Conservation (phyloP, 2,888 invertebrate species). For the Nebria salina region DNA sequence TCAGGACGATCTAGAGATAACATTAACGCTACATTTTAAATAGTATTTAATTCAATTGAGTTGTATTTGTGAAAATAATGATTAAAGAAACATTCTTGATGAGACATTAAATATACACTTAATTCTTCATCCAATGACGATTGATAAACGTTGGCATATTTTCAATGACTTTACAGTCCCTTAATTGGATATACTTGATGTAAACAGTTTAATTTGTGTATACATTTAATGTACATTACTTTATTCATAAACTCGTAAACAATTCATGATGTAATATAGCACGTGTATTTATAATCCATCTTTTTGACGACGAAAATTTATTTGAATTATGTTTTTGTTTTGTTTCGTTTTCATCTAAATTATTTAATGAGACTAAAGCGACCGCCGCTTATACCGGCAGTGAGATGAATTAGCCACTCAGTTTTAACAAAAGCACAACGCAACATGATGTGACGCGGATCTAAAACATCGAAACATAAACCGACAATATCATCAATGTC, state of each 20-base stretch:
- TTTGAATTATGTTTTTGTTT: slow-evolving; percentile 17
- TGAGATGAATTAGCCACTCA: slow-evolving; percentile 38
- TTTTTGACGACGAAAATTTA: slow-evolving; percentile 31
- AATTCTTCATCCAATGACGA: no score
- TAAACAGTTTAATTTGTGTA: no score
- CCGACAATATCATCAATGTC: slow-evolving; percentile 17
- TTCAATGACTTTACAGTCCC: no score
- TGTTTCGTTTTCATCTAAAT: slow-evolving; percentile 32
- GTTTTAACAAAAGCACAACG: slow-evolving; percentile 38
- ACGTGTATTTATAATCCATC: slow-evolving; percentile 31
- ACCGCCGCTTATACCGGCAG: slow-evolving; percentile 30
- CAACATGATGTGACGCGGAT: slow-evolving; percentile 31
- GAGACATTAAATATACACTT: no score
- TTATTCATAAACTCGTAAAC: background rate
- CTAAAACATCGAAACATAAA: slow-evolving; percentile 21
- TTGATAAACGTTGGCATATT: no score
- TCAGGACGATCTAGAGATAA: no score
- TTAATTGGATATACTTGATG: no score
- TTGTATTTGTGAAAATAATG: no score
- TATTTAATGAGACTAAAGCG: slow-evolving; percentile 25
- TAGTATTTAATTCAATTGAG: no score
- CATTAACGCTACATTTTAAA: no score
- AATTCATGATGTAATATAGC: background rate
- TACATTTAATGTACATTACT: background rate
- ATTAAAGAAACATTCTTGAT: no score